Percentiles rank a stretch among this genome's conserved stretches.
phyloP scores from a whole-genome alignment of 92 coral and sea anemone species.

The Palythoa caribaeorum region DNA sequence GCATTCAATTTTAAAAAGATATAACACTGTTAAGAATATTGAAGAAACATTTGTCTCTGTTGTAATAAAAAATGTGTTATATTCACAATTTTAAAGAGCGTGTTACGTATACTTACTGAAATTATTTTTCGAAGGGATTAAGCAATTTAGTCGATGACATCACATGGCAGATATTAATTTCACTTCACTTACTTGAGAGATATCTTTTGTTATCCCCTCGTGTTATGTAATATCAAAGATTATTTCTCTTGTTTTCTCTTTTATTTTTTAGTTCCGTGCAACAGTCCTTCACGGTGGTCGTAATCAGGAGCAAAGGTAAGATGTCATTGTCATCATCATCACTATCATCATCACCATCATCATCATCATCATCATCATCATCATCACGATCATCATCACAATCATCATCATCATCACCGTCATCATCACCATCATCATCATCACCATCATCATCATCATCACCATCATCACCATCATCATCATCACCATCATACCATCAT shows the following conservation, averaged over 20 bases:
- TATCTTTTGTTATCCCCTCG: too few relatives aligned
- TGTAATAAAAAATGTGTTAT: too few relatives aligned
- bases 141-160: too few relatives aligned
- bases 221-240: too few relatives aligned
- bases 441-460: neutral
- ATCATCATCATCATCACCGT: neutral
- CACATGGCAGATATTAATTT: too few relatives aligned
- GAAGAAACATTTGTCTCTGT: too few relatives aligned
- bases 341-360: neutral
- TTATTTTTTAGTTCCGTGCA: slow-evolving; percentile 82
- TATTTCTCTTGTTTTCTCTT: neutral
- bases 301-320: slow-evolving; percentile 97
- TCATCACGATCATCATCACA: neutral
- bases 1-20: too few relatives aligned
- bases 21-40: too few relatives aligned
- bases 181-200: too few relatives aligned
- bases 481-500: neutral
- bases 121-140: too few relatives aligned
- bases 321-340: neutral
- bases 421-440: neutral
- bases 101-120: too few relatives aligned
- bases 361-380: neutral
- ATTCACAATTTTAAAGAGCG: too few relatives aligned
- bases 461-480: neutral
- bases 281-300: slow-evolving; percentile 97